These are phyloP conservation scores for Phrynocephalus vlangalii DNA, from an alignment of 2,797 vertebrate species.

Conservation along the genomic window DNA sequence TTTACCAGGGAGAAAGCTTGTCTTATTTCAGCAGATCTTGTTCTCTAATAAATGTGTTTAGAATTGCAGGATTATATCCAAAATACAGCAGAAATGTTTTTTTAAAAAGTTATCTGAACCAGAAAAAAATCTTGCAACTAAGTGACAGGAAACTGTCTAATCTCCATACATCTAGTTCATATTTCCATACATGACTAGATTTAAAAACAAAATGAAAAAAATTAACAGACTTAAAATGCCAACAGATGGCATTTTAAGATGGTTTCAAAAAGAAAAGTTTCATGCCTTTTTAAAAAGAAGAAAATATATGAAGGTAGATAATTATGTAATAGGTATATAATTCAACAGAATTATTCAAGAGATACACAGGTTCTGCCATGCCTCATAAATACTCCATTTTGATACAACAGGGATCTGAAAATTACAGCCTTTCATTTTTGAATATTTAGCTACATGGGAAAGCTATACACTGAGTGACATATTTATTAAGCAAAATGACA, in stretches of 20 bases:
- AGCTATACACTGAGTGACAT: neutral
- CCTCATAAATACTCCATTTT: neutral
- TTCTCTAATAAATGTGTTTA: neutral
- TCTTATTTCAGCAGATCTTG: neutral
- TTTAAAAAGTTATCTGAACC: constrained; percentile 25
- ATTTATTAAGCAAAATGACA: neutral
- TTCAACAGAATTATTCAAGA: constrained; percentile 33
- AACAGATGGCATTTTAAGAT: constrained; percentile 19
- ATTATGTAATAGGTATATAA: neutral
- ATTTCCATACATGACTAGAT: neutral
- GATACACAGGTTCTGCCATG: fast-evolving
- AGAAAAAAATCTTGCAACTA: constrained; percentile 36
- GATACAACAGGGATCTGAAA: neutral
- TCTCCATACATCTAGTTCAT: constrained; percentile 21
- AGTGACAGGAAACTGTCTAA: neutral
- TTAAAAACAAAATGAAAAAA: constrained; percentile 30
- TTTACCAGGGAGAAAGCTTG: neutral
- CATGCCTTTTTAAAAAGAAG: constrained; percentile 2
- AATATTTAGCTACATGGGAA: constrained; percentile 6
- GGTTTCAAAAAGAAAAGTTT: neutral
- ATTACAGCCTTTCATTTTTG: neutral
- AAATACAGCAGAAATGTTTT: neutral
- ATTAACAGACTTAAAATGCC: constrained; percentile 2
- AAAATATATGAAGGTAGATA: neutral
- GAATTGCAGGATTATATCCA: neutral